Evolutionary conservation across 2,888 invertebrate species (phyloP).

Genomic region (Meta bourneti): DNA sequence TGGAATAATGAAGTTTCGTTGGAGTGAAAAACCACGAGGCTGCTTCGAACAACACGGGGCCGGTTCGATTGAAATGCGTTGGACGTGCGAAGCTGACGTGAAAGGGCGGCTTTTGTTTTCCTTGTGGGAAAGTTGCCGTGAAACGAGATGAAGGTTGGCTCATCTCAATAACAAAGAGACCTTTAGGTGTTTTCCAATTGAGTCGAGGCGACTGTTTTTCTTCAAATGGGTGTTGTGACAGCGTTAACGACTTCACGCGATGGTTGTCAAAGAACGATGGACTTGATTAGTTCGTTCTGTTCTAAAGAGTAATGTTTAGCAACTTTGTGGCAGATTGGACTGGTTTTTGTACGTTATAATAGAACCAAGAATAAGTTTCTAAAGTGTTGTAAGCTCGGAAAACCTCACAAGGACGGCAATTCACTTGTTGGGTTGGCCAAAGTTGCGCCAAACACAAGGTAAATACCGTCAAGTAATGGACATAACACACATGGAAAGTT

Average conservation of each 20-base stretch:
- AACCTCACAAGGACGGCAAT: too few species aligned
- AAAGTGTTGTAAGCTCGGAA: too few species aligned
- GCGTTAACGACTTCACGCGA: background rate
- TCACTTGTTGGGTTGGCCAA: too few species aligned
- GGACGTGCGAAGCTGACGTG: background rate
- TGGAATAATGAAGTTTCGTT: conserved; percentile 13
- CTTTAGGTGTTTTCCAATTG: background rate
- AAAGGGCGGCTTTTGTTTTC: background rate
- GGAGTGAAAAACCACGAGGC: background rate
- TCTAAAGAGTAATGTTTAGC: too few species aligned
- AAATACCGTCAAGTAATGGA: too few species aligned
- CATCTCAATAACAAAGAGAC: background rate
- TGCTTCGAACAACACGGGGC: background rate
- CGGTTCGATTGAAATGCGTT: background rate
- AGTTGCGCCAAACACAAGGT: too few species aligned
- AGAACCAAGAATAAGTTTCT: too few species aligned
- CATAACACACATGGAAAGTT: too few species aligned
- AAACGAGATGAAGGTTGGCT: background rate
- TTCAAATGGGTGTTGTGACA: background rate
- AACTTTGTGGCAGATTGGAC: too few species aligned
- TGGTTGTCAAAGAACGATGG: background rate
- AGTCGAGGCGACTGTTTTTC: background rate
- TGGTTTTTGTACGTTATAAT: too few species aligned
- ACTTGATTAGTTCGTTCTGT: background rate
- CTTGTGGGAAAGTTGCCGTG: background rate